Percentiles rank a stretch among this genome's conserved stretches.
Evolutionary conservation across 2,888 invertebrate species (phyloP).

Genomic region (Zonitis immaculata): DNA sequence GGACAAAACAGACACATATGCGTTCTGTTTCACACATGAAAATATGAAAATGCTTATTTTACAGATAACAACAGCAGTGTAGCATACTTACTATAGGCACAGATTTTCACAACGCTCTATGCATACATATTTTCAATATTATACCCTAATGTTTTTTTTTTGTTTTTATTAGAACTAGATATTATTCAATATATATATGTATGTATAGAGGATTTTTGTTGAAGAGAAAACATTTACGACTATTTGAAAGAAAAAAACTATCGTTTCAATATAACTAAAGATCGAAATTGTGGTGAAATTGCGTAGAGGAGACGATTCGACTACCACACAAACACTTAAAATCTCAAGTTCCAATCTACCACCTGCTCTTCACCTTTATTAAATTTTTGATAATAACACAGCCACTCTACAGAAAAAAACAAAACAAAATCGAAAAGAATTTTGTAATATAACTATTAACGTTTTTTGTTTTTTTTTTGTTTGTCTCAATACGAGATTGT

Average conservation of each 20-base stretch:
- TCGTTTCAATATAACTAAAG: background rate
- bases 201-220: background rate
- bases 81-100: background rate
- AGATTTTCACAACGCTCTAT: background rate
- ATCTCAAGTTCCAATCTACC: background rate
- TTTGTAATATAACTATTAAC: background rate
- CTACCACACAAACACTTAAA: background rate
- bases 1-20: conserved; percentile 17
- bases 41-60: background rate
- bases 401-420: background rate
- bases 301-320: background rate
- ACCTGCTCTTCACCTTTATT: background rate
- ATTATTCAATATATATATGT: too few species aligned
- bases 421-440: background rate
- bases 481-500: background rate
- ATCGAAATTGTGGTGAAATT: background rate
- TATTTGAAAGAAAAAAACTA: too few species aligned
- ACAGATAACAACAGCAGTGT: background rate
- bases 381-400: background rate
- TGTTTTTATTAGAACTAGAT: too few species aligned
- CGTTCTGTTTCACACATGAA: conserved; percentile 26
- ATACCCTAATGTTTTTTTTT: background rate
- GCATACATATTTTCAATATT: background rate
- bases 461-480: background rate
- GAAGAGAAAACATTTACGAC: background rate